Conservation (phyloP, 2,888 invertebrate species). For the Cheilosia impressa region DNA sequence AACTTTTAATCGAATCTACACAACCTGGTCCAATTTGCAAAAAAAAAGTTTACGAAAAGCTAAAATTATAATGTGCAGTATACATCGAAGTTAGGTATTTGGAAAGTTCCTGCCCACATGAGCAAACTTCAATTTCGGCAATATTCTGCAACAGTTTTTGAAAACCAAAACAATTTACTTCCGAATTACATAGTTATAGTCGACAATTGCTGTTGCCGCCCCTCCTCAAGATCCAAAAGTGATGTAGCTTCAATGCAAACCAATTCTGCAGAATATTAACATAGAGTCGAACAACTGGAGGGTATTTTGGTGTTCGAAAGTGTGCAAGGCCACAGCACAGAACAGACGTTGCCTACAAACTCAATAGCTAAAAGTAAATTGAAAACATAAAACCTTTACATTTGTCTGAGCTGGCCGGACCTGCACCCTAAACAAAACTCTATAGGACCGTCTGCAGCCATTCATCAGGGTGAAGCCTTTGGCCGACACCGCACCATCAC, state of each 20-base stretch:
- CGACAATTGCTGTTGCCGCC: conserved; percentile 33
- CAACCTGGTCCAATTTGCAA: conserved; percentile 20
- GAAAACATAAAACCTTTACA: conserved; percentile 68
- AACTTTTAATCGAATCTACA: conserved; percentile 68
- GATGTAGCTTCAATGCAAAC: conserved; percentile 12
- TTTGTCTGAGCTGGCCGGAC: conserved; percentile 16
- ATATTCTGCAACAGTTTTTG: conserved; percentile 51
- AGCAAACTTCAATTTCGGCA: conserved; percentile 57
- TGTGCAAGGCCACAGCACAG: neutral
- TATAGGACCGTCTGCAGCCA: conserved; percentile 39
- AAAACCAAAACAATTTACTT: conserved; percentile 53
- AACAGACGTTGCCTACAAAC: conserved; percentile 16
- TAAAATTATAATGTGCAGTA: too few species aligned
- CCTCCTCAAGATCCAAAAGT: neutral
- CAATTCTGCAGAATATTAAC: conserved; percentile 53
- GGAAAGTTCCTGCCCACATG: neutral
- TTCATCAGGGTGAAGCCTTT: conserved; percentile 61
- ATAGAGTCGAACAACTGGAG: conserved; percentile 55
- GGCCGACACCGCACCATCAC: conserved; percentile 40
- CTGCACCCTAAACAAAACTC: neutral
- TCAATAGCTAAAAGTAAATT: conserved; percentile 72
- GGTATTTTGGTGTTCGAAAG: conserved; percentile 19
- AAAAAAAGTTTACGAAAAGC: neutral
- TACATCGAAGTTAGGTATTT: neutral
- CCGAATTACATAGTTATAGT: conserved; percentile 24